phyloP scores from a whole-genome alignment of 1,140 invertebrate species.

The Papilio glaucus region DNA sequence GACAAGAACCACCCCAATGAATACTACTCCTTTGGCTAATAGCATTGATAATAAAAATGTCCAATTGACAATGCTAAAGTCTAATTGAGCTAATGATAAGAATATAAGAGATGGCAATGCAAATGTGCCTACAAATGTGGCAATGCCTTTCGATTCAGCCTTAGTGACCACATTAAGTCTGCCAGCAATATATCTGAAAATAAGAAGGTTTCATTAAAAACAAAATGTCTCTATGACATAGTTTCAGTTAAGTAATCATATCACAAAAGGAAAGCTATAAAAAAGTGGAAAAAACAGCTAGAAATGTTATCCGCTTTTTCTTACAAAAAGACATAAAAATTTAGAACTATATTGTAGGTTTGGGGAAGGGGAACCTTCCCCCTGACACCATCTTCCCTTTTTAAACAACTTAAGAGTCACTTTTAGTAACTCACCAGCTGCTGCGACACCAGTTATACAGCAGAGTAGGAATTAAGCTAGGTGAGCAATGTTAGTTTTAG shows the following conservation, averaged over 20 bases:
- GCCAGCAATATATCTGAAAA: conserved; percentile 93
- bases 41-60: conserved; percentile 93
- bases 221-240: background rate
- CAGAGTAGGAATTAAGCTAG: background rate
- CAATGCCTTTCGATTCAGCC: conserved; percentile 94
- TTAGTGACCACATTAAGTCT: conserved; percentile 92
- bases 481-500: background rate
- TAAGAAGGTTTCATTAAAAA: conserved; percentile 41
- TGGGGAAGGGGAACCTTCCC: too few relatives aligned
- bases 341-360: too few relatives aligned
- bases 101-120: conserved; percentile 96
- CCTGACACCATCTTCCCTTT: too few relatives aligned
- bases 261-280: too few relatives aligned
- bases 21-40: conserved; percentile 93
- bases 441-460: too few relatives aligned
- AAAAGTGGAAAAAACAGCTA: too few relatives aligned
- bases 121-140: conserved; percentile 96
- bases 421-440: too few relatives aligned
- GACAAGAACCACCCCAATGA: conserved; percentile 91
- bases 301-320: too few relatives aligned
- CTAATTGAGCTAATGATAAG: conserved; percentile 92
- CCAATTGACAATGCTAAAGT: conserved; percentile 95
- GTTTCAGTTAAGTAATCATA: background rate
- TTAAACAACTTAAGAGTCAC: too few relatives aligned
- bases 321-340: too few relatives aligned